Conservation (phyloP, 1,140 invertebrate genomes). For the Leptinotarsa texana region DNA sequence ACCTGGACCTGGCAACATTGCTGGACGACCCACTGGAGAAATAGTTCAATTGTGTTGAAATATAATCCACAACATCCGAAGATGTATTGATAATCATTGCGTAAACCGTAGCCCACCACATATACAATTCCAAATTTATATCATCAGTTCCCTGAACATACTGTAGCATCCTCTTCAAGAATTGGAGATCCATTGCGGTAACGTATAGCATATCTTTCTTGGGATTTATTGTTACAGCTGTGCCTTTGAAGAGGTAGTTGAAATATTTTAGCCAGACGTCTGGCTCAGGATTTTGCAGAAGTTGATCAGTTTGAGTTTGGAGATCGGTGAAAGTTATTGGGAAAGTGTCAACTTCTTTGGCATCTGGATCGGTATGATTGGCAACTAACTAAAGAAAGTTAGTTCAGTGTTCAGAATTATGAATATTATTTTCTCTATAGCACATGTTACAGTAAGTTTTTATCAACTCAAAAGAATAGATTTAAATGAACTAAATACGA, state of each 20-base stretch:
- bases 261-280: slow-evolving; percentile 68
- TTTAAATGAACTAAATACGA: too few species aligned
- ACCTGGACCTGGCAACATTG: slow-evolving; percentile 32
- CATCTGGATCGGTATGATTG: slow-evolving; percentile 35
- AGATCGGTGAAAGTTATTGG: slow-evolving; percentile 31
- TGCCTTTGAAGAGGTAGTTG: slow-evolving; percentile 62
- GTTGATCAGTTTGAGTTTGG: slow-evolving; percentile 36
- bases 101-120: slow-evolving; percentile 72
- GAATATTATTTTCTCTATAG: too few species aligned
- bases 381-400: slow-evolving; percentile 33
- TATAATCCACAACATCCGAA: slow-evolving; percentile 58
- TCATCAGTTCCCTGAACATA: slow-evolving; percentile 61
- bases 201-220: slow-evolving; percentile 63
- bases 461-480: too few species aligned
- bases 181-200: slow-evolving; percentile 63
- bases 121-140: slow-evolving; percentile 64
- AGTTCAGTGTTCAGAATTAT: not conserved
- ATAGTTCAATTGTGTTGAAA: slow-evolving; percentile 38
- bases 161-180: slow-evolving; percentile 62
- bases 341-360: slow-evolving; percentile 33
- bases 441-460: too few species aligned
- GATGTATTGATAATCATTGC: slow-evolving; percentile 67
- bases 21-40: slow-evolving; percentile 10
- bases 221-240: slow-evolving; percentile 55
- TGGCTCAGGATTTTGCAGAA: slow-evolving; percentile 34